Evolutionary conservation across 1,140 invertebrate genomes (phyloP).

Genomic region (Drosophila subpulchrella): DNA sequence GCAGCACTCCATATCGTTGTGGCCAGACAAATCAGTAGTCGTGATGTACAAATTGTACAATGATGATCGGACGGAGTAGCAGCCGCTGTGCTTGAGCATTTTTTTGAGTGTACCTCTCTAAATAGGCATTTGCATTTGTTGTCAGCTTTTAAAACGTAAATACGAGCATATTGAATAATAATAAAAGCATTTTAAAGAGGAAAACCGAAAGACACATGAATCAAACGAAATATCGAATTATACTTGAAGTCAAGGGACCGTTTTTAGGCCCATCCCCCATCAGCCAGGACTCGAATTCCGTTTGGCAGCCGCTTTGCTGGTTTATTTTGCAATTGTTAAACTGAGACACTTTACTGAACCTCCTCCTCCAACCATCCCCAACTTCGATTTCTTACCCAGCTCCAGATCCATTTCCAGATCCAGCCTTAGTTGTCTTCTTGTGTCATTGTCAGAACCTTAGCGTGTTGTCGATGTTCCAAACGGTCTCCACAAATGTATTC

Average conservation of each 20-base stretch:
- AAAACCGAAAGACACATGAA: conserved; percentile 31
- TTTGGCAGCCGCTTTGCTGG: conserved; percentile 42
- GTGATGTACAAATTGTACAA: conserved; percentile 49
- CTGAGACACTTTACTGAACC: conserved; percentile 53
- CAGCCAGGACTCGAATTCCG: conserved; percentile 11
- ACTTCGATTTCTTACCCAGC: conserved; percentile 21
- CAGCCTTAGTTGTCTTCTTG: conserved; percentile 35
- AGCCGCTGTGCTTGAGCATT: conserved; percentile 47
- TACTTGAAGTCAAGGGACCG: conserved; percentile 31
- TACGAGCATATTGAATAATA: conserved; percentile 66
- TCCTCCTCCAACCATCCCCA: background rate
- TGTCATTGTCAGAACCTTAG: conserved; percentile 31
- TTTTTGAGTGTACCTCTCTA: conserved; percentile 75
- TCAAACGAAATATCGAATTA: conserved; percentile 27
- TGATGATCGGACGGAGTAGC: conserved; percentile 33
- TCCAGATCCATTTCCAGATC: conserved; percentile 8
- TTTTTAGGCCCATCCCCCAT: conserved; percentile 30
- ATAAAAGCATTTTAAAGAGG: conserved; percentile 63
- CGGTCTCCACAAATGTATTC: conserved; percentile 63
- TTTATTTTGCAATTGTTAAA: conserved; percentile 80
- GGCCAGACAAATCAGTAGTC: conserved; percentile 68
- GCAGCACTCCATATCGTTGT: conserved; percentile 18
- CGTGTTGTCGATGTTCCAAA: conserved; percentile 63
- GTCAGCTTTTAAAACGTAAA: conserved; percentile 80
- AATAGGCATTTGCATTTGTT: conserved; percentile 81